Base-by-base conservation (phyloP, 2,113 vertebrate genomes). In the Narcine bancroftii region DNA sequence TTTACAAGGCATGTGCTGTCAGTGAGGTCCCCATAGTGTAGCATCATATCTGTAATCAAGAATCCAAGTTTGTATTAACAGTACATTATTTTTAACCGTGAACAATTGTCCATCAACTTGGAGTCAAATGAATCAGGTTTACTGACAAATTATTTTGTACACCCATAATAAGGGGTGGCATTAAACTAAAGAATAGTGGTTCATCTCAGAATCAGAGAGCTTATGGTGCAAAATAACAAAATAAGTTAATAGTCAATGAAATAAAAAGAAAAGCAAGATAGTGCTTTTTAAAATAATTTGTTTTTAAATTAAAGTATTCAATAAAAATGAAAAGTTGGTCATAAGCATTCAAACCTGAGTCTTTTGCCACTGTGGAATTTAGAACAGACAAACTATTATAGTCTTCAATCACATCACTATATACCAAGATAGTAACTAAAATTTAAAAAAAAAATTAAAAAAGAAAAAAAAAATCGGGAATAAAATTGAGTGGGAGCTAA, bases 1-100 rank as follows among this genome's bases (percentile, higher is more conserved):
- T 99, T 99, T 94, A 99, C 98, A 72, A 99, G 95, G 95, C 99
- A 99, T 4, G 98, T 99, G 94, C 99, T 99, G 95, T 99, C 99
- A 0, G 99, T 99, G 94, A 99, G 96, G 93, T 99, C 99, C 0
- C 99, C 99, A 0, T 99, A 99, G 94, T 99, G 98, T 93, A 99
- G 94, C 94, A 97, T 99, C 99, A 99, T 99, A 93, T 99, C 99
- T 99, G 95, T 76, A 93, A 93, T 92, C 92, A 92, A 83, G 94
- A 87, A 92, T 9, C 6, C 39, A 65, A 92, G 36, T 73, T 92
- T 60, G 36, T 92, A 2, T 47, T 36, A 10, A 15, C 77, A 92
- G 36, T n/a, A 63, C 33, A 17, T 19, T 6, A 39, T 66, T 45
- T 91, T 33, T 69, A 91, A 15, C 81, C 60, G 36, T 87, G 53